Percentiles rank a stretch among this genome's conserved stretches.
Evolutionary conservation across 2,113 vertebrate genomes (phyloP).

Genomic region (Urocolius indicus): DNA sequence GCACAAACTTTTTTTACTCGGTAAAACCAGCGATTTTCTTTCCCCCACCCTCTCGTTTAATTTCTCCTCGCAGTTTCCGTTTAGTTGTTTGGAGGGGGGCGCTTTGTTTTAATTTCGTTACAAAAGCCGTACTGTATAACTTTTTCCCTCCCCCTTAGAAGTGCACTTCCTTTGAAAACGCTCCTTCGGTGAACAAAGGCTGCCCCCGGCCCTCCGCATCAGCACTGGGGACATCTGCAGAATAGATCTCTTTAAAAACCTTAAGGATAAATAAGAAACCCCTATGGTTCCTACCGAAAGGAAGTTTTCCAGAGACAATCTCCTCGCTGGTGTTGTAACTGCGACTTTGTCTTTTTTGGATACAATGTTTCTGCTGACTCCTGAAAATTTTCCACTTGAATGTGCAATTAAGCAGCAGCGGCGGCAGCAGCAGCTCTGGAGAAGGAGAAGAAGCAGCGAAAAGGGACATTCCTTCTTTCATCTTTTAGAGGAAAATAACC

Average conservation of each 20-base stretch:
- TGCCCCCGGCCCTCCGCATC: conserved; percentile 64
- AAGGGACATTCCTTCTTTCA: conserved; percentile 87
- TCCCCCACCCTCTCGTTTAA: background rate
- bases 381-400: conserved; percentile 90
- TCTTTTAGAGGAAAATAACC: conserved; percentile 69
- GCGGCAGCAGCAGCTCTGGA: conserved; percentile 84
- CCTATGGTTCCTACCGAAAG: conserved; percentile 80
- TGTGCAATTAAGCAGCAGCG: conserved; percentile 88
- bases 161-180: conserved; percentile 65
- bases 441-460: conserved; percentile 85
- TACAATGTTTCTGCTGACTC: conserved; percentile 88
- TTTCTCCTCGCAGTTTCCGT: background rate
- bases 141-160: conserved; percentile 58
- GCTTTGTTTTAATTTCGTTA: conserved; percentile 45
- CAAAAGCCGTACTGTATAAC: conserved; percentile 57
- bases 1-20: conserved; percentile 31
- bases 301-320: conserved; percentile 83
- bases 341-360: conserved; percentile 92
- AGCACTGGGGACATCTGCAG: background rate
- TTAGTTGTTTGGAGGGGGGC: background rate
- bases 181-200: conserved; percentile 77
- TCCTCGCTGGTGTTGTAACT: conserved; percentile 79
- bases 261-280: conserved; percentile 12
- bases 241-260: background rate
- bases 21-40: background rate